These are phyloP conservation scores for Drosophila seguyi DNA, from an alignment of 1,140 invertebrate genomes.

Conservation along the genomic window DNA sequence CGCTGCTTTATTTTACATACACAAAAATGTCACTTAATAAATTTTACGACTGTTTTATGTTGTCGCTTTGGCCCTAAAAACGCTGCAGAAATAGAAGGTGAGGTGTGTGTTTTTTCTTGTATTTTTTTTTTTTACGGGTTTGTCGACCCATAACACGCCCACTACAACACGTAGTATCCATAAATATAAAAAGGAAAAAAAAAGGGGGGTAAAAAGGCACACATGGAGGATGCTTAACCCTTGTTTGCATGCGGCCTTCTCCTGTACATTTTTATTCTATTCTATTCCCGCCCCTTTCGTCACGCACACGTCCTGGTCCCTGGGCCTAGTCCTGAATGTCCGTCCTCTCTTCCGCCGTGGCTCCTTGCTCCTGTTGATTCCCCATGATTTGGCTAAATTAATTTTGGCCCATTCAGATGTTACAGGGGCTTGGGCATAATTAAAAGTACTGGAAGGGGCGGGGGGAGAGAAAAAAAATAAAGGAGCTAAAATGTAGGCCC, in stretches of 20 bases:
- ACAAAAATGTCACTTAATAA: constrained; percentile 82
- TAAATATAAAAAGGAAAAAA: constrained; percentile 75
- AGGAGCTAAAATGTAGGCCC: constrained; percentile 10
- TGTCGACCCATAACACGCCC: constrained; percentile 62
- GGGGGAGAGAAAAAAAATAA: background rate
- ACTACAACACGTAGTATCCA: constrained; percentile 78
- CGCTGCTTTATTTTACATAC: constrained; percentile 36
- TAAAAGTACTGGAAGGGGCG: constrained; percentile 33
- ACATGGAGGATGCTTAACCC: constrained; percentile 53
- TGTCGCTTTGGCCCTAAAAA: constrained; percentile 75
- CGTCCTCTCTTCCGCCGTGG: constrained; percentile 22
- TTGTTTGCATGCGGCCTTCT: constrained; percentile 39
- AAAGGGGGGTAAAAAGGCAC: background rate
- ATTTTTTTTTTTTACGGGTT: background rate
- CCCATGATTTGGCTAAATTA: constrained; percentile 54
- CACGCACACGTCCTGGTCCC: constrained; percentile 45
- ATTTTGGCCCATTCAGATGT: constrained; percentile 30
- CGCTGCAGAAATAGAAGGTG: constrained; percentile 34
- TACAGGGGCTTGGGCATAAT: constrained; percentile 37
- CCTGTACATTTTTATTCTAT: constrained; percentile 34
- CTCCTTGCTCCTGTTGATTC: constrained; percentile 35
- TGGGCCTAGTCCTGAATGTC: background rate
- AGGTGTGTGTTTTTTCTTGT: background rate
- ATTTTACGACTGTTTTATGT: constrained; percentile 84
- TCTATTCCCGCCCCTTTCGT: constrained; percentile 38